Percentiles rank a stretch among this genome's conserved stretches.
Conservation (phyloP, 2,113 vertebrate species). For the Hemiscyllium ocellatum region DNA sequence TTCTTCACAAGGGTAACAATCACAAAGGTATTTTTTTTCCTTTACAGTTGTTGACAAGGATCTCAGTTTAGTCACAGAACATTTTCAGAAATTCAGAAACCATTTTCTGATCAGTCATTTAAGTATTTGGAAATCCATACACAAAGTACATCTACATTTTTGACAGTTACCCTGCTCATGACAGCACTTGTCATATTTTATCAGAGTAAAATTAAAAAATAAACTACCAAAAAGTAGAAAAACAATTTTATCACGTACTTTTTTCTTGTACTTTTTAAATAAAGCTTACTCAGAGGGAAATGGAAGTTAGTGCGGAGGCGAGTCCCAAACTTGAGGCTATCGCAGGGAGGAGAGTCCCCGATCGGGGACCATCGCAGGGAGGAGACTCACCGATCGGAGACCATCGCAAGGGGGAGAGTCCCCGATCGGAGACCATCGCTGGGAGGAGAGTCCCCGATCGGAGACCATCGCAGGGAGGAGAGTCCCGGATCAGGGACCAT, state of each 20-base stretch:
- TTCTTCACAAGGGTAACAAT: neutral
- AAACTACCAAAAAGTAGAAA: neutral
- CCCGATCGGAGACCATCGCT: too few relatives aligned
- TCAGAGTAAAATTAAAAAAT: neutral
- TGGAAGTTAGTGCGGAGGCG: too few relatives aligned
- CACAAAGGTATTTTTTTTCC: neutral
- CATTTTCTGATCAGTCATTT: neutral
- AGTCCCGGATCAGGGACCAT: too few relatives aligned
- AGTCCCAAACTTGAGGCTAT: too few relatives aligned
- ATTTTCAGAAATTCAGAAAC: neutral
- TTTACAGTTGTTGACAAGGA: neutral
- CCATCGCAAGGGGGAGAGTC: too few relatives aligned
- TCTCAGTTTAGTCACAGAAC: neutral
- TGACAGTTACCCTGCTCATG: neutral
- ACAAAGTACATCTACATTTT: neutral
- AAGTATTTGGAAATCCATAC: neutral
- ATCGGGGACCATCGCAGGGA: too few relatives aligned
- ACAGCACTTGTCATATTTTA: neutral
- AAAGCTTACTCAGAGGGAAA: too few relatives aligned
- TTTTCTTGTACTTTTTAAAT: too few relatives aligned
- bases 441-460: too few relatives aligned
- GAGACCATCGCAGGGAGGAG: too few relatives aligned
- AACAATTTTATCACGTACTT: neutral
- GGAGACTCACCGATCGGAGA: too few relatives aligned
- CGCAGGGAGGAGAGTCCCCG: too few relatives aligned